Base-by-base conservation (phyloP, 2,888 invertebrate genomes). In the Atrina japonica region DNA sequence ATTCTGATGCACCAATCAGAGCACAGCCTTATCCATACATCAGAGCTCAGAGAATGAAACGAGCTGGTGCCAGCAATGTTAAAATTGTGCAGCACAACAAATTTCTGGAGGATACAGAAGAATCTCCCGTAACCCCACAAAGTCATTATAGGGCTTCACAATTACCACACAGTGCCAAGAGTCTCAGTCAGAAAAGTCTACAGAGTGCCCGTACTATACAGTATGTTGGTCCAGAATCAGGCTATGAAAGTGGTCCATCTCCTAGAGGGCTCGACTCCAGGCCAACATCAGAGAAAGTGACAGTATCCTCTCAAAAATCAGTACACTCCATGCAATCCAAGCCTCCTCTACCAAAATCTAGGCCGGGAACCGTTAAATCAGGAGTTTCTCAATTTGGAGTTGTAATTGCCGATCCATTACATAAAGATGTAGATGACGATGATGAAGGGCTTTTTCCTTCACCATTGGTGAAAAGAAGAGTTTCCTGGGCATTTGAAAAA, bases 401-500 rank as follows among this genome's bases (percentile, higher is more conserved):
- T 21, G 80, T 81, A 14, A 86, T 85, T 45, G 76, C 80, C 55
- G 83, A 83, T 40, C 73, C 75, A 23, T 63, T 50, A 52, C 69
- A 40, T 41, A 63, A 66, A n/a, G 79, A 84, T 43, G 76, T 75
- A 1, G 76, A 78, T 18, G 82, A 78, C 6, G 81, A 77, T n/a
- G 77, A 79, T 6, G 43, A 77, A 45, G 76, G 74, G 7, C 75
- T 71, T 0, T 60, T 70, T 7, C 58, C 68, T 18, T 73, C 72
- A 47, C 80, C 76, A 25, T 66, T 64, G 25, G 70, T 84, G 2
- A 75, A 76, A 35, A 73, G 86, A 30, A 75, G 90, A 66, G 83
- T 88, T 1, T 89, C 89, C 6, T 90, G 90, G 90, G 89, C 89
- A 3, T 90, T 89, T 80, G 88, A 90, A 63, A 82, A 83, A 58